These are phyloP conservation scores for Ephydatia muelleri DNA, from an alignment of 37 sponge, comb jelly and placozoan genomes.

Conservation along the genomic window DNA sequence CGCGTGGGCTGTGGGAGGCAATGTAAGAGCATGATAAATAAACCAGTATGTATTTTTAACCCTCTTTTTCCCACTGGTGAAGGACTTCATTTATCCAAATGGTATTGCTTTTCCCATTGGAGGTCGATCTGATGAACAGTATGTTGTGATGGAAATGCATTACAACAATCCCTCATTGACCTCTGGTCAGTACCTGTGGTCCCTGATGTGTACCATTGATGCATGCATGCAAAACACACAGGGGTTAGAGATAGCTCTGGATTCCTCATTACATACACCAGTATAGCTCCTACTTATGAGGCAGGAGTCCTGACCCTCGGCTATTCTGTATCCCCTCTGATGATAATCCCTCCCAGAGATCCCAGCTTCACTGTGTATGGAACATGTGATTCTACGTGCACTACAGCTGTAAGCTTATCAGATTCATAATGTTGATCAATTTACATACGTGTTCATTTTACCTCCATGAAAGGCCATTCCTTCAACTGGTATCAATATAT, in stretches of 20 bases:
- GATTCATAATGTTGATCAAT: background rate
- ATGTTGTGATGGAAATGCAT: constrained; percentile 55
- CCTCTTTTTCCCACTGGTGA: background rate
- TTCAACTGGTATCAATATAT: background rate
- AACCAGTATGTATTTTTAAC: too few species aligned
- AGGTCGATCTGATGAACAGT: constrained; percentile 21
- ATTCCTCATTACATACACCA: background rate
- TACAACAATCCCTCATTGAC: constrained; percentile 54
- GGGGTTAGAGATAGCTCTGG: background rate
- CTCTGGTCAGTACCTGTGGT: background rate
- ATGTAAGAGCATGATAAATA: constrained; percentile 8
- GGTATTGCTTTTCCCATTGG: constrained; percentile 56
- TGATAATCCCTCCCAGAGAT: background rate
- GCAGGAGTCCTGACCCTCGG: background rate
- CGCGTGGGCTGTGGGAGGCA: constrained; percentile 73
- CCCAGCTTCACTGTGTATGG: background rate
- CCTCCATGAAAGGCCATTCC: background rate
- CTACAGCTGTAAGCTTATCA: background rate
- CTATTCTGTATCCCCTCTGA: background rate
- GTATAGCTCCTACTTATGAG: background rate
- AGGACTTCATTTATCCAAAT: constrained; percentile 47
- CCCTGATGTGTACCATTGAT: too few species aligned
- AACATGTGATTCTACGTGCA: background rate
- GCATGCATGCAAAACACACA: background rate
- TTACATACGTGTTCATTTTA: too few species aligned